Evolutionary conservation across 2,797 vertebrate species (phyloP), one percentile per base, ranked within the genome.

Genomic region (Pipistrellus nathusii): DNA sequence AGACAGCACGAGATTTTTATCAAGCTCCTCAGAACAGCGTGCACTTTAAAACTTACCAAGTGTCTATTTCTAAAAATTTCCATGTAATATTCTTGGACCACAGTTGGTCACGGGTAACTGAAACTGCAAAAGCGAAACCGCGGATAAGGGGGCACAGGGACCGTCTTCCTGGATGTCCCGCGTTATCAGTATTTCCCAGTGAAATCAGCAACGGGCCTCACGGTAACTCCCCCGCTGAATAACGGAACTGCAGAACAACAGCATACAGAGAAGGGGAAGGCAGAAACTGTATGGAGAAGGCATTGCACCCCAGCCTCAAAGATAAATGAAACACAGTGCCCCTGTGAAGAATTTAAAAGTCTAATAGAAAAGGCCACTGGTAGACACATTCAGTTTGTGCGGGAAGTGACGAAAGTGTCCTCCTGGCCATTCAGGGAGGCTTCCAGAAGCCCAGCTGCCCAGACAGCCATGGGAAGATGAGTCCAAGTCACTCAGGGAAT

Each of bases 311-410:
- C 17, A 30, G 53, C 44, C 64, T 90, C 73, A 38, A 32, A 66
- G 32, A 80, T 21, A 2, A 38, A 27, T 30, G 57, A 55, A 62
- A 27, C 17, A 8, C 1, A 3, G n/a, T 5, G 1, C 13, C n/a
- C n/a, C 41, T 0, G 0, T 8, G 62, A 78, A 76, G n/a, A 80
- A 25, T 15, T 4, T 4, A 30, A 3, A 20, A 85, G 12, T 83
- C 18, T 38, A 48, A 53, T 0, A 20, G 27, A 35, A 78, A 10
- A 38, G 27, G 73, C 35, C 38, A 14, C n/a, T 5, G 2, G 35
- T 2, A 66, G 38, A 72, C 3, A 30, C 0, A 4, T 3, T n/a
- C 80, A 6, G 17, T 41, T 17, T 14, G 46, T 0, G 0, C 3
- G 81, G 38, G 18, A 41, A 68, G 64, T 3, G 1, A 32, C 18